A percentile compares a stretch with the other conserved stretches of the same genome.
These are phyloP conservation scores for Synanthedon andrenaeformis DNA, from an alignment of 2,888 invertebrate species.

Conservation along the genomic window DNA sequence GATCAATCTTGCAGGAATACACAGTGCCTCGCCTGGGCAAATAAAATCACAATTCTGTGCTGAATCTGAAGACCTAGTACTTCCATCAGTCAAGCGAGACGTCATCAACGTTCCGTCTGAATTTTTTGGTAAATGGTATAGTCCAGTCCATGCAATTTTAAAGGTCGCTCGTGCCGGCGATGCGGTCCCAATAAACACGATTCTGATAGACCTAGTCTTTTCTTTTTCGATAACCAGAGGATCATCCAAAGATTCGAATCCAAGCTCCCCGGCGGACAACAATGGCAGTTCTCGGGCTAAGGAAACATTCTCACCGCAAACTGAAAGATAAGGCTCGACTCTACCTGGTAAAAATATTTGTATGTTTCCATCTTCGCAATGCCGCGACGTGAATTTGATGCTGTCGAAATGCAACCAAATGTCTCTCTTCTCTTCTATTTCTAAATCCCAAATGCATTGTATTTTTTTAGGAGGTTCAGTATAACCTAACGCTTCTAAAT, in stretches of 20 bases:
- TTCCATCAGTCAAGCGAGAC: conserved; percentile 76
- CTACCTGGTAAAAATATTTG: conserved; percentile 83
- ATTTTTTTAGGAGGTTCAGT: conserved; percentile 77
- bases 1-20: conserved; percentile 85
- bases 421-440: conserved; percentile 85
- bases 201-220: conserved; percentile 74
- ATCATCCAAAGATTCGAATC: conserved; percentile 69
- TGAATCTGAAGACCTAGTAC: conserved; percentile 36
- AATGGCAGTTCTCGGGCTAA: conserved; percentile 84
- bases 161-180: conserved; percentile 88
- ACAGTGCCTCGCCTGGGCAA: conserved; percentile 87
- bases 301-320: conserved; percentile 89
- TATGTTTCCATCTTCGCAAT: conserved; percentile 88
- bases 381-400: conserved; percentile 85
- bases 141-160: conserved; percentile 90
- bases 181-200: conserved; percentile 80
- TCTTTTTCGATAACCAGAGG: conserved; percentile 70
- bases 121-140: conserved; percentile 87
- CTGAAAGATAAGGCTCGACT: conserved; percentile 80
- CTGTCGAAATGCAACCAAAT: conserved; percentile 90
- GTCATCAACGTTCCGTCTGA: conserved; percentile 84
- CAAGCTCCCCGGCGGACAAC: conserved; percentile 81
- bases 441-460: conserved; percentile 85
- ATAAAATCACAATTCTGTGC: conserved; percentile 82
- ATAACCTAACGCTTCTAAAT: conserved; percentile 81